Evolutionary conservation across 2,888 invertebrate species (phyloP).

Genomic region (Erebia epiphron): DNA sequence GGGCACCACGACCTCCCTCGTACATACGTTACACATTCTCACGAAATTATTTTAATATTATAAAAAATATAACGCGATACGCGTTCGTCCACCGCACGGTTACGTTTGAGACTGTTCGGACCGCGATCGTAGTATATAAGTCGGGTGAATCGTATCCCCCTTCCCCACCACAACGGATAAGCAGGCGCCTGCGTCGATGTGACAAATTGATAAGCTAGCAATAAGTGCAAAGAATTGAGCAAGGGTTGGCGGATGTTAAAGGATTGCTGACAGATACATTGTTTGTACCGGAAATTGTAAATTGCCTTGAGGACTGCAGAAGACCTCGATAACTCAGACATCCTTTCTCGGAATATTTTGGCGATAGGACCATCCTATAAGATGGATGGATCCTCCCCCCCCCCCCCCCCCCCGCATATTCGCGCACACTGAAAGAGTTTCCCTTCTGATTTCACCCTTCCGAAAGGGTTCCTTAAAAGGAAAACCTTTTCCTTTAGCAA

Average conservation of each 20-base stretch:
- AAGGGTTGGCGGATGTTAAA: conserved; percentile 24
- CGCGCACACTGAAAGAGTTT: no score
- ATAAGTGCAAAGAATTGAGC: background rate
- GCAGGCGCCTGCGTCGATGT: conserved; percentile 40
- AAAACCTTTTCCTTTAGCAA: no score
- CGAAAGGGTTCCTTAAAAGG: no score
- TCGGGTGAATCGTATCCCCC: conserved; percentile 58
- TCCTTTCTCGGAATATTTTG: no score
- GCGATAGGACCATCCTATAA: no score
- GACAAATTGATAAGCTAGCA: conserved; percentile 7
- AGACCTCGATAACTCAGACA: background rate
- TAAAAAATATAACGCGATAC: conserved; percentile 20
- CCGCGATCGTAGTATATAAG: conserved; percentile 64
- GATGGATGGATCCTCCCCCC: no score
- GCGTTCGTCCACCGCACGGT: conserved; percentile 33
- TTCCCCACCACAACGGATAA: conserved; percentile 55
- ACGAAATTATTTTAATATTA: conserved; percentile 11
- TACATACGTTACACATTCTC: conserved; percentile 76
- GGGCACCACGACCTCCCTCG: conserved; percentile 53
- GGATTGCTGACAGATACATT: conserved; percentile 13
- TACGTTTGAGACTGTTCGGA: conserved; percentile 37
- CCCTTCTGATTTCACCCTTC: no score
- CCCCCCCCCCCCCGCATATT: no score
- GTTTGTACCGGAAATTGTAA: conserved; percentile 7
- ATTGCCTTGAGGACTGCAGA: no score